Percentiles rank a stretch among this genome's conserved stretches.
phyloP scores from a whole-genome alignment of 2,113 vertebrate genomes.

The Gobiocypris rarus region DNA sequence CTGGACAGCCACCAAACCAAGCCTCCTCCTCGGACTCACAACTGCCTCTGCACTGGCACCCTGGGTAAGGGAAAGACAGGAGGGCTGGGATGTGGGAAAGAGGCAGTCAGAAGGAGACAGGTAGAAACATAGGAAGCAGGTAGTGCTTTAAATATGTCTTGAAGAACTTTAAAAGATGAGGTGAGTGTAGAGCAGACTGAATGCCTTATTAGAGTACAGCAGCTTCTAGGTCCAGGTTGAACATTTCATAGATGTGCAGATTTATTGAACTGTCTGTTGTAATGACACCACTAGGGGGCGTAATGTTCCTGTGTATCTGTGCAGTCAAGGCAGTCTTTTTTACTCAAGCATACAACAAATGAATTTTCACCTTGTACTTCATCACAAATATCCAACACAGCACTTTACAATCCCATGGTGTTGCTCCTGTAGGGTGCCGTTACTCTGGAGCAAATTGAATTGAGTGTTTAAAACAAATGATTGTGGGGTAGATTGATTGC shows the following conservation, averaged over 20 bases:
- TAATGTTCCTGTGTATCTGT: neutral
- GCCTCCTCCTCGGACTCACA: conserved; percentile 98
- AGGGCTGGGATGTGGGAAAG: conserved; percentile 35
- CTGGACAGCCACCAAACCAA: conserved; percentile 99
- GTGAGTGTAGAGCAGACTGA: conserved; percentile 19
- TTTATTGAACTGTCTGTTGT: conserved; percentile 9
- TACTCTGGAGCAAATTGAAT: conserved; percentile 36
- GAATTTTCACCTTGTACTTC: neutral
- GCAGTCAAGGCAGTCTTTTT: neutral
- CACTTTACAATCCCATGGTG: neutral
- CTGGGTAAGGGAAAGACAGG: conserved; percentile 84
- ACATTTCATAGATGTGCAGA: conserved; percentile 18
- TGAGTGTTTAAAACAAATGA: conserved; percentile 36
- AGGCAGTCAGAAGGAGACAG: conserved; percentile 41
- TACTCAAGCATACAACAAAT: conserved; percentile 20
- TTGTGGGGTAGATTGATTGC: conserved; percentile 22
- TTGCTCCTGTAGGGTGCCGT: conserved; percentile 18
- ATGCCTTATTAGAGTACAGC: conserved; percentile 12
- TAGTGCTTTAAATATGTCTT: conserved; percentile 18
- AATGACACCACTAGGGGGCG: conserved; percentile 37
- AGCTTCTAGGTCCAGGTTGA: conserved; percentile 2
- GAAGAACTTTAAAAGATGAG: neutral
- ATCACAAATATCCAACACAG: conserved; percentile 21
- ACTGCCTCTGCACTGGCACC: conserved; percentile 98
- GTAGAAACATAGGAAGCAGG: conserved; percentile 18